These are phyloP conservation scores for Trogon surrucura DNA, from an alignment of 2,113 vertebrate species.

Conservation along the genomic window DNA sequence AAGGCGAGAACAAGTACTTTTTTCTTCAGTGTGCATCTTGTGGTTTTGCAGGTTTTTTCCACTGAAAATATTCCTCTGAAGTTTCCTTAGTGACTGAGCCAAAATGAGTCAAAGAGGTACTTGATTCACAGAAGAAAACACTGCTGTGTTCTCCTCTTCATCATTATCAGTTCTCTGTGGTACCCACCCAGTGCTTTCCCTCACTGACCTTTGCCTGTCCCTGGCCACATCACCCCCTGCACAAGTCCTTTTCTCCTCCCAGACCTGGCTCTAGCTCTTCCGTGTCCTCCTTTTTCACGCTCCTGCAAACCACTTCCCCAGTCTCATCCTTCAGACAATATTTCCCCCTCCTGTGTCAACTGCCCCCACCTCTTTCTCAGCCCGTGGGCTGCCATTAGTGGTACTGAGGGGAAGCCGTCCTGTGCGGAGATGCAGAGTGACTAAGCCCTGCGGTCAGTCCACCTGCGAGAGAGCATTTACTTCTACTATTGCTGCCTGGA, in stretches of 20 bases:
- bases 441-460: neutral
- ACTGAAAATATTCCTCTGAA: constrained; percentile 10
- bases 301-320: constrained; percentile 25
- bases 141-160: neutral
- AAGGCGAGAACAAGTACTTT: neutral
- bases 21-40: constrained; percentile 9
- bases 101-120: neutral
- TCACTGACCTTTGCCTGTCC: neutral
- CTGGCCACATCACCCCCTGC: neutral
- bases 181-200: neutral
- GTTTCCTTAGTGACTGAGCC: constrained; percentile 14
- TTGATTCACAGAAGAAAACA: constrained; percentile 21
- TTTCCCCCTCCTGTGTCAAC: neutral
- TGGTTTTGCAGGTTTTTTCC: constrained; percentile 27
- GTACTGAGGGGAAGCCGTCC: neutral
- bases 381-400: neutral
- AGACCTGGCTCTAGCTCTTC: neutral
- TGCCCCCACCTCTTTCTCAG: neutral
- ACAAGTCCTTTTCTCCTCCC: neutral
- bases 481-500: neutral
- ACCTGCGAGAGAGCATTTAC: neutral
- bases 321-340: neutral
- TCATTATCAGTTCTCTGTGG: neutral
- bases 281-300: neutral
- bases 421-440: neutral